Conservation (phyloP, 2,888 invertebrate genomes). For the Thereva nobilitata region DNA sequence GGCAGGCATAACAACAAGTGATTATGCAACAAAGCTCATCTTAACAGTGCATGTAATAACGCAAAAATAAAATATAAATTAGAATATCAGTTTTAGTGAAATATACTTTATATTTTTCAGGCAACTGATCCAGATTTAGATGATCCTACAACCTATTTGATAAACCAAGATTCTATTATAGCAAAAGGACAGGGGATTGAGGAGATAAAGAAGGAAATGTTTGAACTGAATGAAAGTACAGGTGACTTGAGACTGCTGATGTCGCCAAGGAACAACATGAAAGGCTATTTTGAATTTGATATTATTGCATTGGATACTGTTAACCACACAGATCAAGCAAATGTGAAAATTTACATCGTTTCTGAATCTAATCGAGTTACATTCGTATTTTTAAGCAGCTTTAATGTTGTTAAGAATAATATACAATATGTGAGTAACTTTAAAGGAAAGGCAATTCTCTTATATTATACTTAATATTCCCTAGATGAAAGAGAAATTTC, state of each 20-base stretch:
- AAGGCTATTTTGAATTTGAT: conserved; percentile 65
- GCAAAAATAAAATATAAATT: conserved; percentile 7
- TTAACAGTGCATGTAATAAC: conserved; percentile 59
- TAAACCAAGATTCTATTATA: conserved; percentile 55
- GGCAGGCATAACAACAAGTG: conserved; percentile 61
- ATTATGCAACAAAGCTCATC: conserved; percentile 59
- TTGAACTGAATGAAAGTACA: conserved; percentile 55
- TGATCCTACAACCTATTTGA: conserved; percentile 57
- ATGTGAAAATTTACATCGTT: conserved; percentile 64
- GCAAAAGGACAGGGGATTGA: conserved; percentile 58
- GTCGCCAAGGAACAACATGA: conserved; percentile 62
- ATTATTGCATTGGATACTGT: conserved; percentile 63
- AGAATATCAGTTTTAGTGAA: not conserved
- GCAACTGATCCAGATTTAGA: conserved; percentile 59
- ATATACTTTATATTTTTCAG: conserved; percentile 50
- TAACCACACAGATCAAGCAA: conserved; percentile 57
- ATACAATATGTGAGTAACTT: conserved; percentile 60
- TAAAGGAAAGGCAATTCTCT: conserved; percentile 4
- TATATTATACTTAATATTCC: conserved; percentile 31
- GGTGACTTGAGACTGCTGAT: conserved; percentile 62
- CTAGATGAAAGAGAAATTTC: conserved; percentile 63
- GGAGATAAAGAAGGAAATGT: conserved; percentile 56
- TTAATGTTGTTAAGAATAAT: conserved; percentile 46
- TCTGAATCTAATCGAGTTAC: conserved; percentile 63
- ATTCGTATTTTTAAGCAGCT: conserved; percentile 45